These are phyloP conservation scores for Canis aureus DNA, from an alignment of 2,113 vertebrate species.

Conservation along the genomic window DNA sequence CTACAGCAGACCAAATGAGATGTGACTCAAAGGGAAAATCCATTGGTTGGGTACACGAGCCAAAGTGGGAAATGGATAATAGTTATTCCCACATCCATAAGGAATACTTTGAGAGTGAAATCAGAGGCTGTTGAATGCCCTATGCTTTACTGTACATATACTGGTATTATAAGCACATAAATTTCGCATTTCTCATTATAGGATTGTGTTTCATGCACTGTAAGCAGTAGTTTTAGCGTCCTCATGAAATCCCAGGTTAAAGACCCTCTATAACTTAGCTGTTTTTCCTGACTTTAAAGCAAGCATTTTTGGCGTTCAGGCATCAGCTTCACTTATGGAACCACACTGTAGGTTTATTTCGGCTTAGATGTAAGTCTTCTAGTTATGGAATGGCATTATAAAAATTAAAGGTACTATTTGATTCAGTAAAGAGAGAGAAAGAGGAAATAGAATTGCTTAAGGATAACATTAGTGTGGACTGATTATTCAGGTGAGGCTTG, in stretches of 20 bases:
- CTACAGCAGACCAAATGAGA: not conserved
- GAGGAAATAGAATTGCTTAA: not conserved
- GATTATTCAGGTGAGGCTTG: not conserved
- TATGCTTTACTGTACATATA: not conserved
- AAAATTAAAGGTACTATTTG: not conserved
- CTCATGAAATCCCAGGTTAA: not conserved
- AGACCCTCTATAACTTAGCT: not conserved
- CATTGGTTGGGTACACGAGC: not conserved
- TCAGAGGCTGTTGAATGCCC: not conserved
- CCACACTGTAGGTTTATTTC: not conserved
- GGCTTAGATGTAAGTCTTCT: not conserved
- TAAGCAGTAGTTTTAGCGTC: not conserved
- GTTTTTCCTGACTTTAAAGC: not conserved
- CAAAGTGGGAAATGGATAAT: not conserved
- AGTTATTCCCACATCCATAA: not conserved
- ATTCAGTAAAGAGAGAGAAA: not conserved
- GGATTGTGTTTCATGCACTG: not conserved
- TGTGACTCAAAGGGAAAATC: slow-evolving; percentile 1
- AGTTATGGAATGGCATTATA: not conserved
- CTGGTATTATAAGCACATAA: not conserved
- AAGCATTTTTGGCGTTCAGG: not conserved
- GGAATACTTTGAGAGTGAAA: not conserved
- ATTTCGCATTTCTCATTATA: not conserved
- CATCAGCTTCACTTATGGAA: not conserved
- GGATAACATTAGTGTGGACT: not conserved